Percentiles rank a stretch among this genome's conserved stretches.
These are phyloP conservation scores for Drosophila atripex DNA, from an alignment of 2,888 invertebrate genomes.

Conservation along the genomic window DNA sequence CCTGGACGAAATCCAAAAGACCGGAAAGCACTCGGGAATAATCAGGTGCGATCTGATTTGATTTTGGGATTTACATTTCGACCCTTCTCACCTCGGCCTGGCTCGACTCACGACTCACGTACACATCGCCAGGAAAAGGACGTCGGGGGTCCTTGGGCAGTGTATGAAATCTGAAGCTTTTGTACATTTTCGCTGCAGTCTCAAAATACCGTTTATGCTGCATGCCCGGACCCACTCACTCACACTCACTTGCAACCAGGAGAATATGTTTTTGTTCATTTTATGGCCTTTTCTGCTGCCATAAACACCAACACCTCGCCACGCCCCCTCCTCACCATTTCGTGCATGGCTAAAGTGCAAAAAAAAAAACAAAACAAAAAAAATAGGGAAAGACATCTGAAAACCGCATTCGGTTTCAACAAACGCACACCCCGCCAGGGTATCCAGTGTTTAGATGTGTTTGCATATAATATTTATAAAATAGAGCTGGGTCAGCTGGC, in stretches of 20 bases:
- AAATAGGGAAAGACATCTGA: conserved; percentile 41
- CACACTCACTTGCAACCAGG: conserved; percentile 35
- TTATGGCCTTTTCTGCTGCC: conserved; percentile 76
- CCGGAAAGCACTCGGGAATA: conserved; percentile 10
- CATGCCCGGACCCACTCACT: conserved; percentile 49
- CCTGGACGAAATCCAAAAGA: conserved; percentile 9
- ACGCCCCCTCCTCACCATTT: background rate
- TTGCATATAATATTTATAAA: conserved; percentile 58
- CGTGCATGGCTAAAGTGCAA: conserved; percentile 38
- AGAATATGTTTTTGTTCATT: conserved; percentile 72
- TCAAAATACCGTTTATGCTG: conserved; percentile 66
- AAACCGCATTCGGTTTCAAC: conserved; percentile 66
- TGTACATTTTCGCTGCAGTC: conserved; percentile 63
- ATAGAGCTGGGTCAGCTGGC: conserved; percentile 37
- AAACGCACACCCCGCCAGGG: conserved; percentile 39
- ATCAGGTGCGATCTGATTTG: conserved; percentile 36
- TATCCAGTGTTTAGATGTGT: conserved; percentile 34
- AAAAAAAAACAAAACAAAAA: conserved; percentile 1
- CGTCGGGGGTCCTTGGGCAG: conserved; percentile 40
- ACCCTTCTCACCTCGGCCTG: background rate
- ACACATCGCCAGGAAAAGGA: conserved; percentile 47
- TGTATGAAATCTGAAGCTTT: conserved; percentile 65
- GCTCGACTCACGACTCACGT: conserved; percentile 49
- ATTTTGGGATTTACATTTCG: conserved; percentile 14
- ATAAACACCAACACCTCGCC: conserved; percentile 60